These are phyloP conservation scores for Brachynemurus nebulosus DNA, from an alignment of 2,888 invertebrate species.

Conservation along the genomic window DNA sequence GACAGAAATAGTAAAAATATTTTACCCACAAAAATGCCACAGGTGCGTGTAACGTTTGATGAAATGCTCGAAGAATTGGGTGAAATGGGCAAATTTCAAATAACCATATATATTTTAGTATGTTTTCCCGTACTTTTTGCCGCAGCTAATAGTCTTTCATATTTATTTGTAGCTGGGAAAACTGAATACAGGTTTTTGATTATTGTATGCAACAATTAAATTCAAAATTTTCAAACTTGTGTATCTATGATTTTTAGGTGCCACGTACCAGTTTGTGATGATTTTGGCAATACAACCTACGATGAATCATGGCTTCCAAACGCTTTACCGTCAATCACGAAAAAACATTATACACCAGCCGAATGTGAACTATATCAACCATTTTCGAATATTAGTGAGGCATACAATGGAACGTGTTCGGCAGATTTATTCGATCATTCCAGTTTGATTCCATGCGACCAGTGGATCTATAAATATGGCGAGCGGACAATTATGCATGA, in stretches of 20 bases:
- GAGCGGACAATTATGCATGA: constrained; percentile 43
- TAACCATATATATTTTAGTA: constrained; percentile 38
- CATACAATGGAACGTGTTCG: constrained; percentile 23
- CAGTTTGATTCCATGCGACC: constrained; percentile 30
- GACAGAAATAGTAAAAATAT: no score
- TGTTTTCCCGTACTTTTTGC: constrained; percentile 45
- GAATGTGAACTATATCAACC: constrained; percentile 26
- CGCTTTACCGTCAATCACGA: constrained; percentile 33
- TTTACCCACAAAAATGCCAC: not conserved
- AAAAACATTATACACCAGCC: constrained; percentile 23
- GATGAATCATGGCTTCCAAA: constrained; percentile 32
- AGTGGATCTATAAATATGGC: constrained; percentile 37
- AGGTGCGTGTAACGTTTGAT: constrained; percentile 41
- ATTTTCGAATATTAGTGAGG: constrained; percentile 14
- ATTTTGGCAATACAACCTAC: constrained; percentile 25
- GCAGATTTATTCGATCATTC: constrained; percentile 15
- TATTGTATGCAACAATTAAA: not conserved
- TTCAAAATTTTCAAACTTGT: not conserved
- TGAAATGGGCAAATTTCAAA: constrained; percentile 43
- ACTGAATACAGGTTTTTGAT: constrained; percentile 39
- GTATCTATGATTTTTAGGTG: constrained; percentile 28
- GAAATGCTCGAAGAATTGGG: constrained; percentile 43
- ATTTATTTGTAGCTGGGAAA: constrained; percentile 45
- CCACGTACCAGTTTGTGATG: constrained; percentile 40
- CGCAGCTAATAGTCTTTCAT: constrained; percentile 44